A percentile compares a stretch with the other conserved stretches of the same genome.
Evolutionary conservation across 1,140 invertebrate species (phyloP).

Genomic region (Heliconius melpomene): DNA sequence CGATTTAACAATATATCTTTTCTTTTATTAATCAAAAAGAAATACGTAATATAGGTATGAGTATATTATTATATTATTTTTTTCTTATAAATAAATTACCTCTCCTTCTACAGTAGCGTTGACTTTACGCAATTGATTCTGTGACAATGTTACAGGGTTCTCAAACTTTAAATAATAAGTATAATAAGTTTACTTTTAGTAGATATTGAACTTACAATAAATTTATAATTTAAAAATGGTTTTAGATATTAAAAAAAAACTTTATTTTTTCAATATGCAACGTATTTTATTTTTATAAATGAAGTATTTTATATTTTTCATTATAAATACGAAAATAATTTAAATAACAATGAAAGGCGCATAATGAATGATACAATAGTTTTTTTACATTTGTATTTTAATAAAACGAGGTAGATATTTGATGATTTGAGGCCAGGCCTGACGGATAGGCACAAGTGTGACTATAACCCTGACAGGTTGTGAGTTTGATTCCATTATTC

Average conservation of each 20-base stretch:
- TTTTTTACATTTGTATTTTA: neutral
- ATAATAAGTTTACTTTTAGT: neutral
- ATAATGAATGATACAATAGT: neutral
- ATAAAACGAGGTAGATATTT: no score
- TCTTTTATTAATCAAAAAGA: neutral
- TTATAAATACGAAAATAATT: slow-evolving; percentile 3
- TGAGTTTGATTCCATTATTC: no score
- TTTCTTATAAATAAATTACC: neutral
- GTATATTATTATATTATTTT: neutral
- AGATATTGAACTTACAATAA: neutral
- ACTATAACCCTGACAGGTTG: no score
- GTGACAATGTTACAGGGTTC: slow-evolving; percentile 3
- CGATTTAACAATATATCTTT: no score
- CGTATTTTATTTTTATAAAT: neutral
- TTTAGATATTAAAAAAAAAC: neutral
- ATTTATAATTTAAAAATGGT: neutral
- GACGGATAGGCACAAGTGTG: no score
- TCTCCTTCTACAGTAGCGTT: slow-evolving; percentile 11
- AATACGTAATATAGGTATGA: neutral
- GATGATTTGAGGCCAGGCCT: no score
- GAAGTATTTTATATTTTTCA: neutral
- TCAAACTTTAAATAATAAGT: slow-evolving; percentile 18
- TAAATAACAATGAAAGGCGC: neutral
- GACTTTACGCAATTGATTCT: slow-evolving; percentile 10
- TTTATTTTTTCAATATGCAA: neutral